Evolutionary conservation across 92 coral and sea anemone genomes (phyloP).

Genomic region (Phenganax subtilis): DNA sequence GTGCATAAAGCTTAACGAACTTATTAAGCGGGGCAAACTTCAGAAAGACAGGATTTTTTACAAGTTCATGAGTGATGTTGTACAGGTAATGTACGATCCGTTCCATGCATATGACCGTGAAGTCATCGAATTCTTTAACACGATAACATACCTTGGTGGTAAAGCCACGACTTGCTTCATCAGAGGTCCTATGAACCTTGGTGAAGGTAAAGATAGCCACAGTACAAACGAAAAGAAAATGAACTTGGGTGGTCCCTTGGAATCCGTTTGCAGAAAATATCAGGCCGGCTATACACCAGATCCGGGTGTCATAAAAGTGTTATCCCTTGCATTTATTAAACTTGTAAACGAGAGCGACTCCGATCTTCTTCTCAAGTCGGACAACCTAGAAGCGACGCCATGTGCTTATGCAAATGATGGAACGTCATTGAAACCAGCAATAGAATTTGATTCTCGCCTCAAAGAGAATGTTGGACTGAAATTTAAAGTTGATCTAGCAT

Average conservation of each 20-base stretch:
- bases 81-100: slow-evolving; percentile 42
- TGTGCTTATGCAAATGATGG: slow-evolving; percentile 43
- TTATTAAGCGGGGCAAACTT: slow-evolving; percentile 44
- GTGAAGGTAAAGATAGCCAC: slow-evolving; percentile 45
- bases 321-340: slow-evolving; percentile 29
- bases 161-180: slow-evolving; percentile 43
- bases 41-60: slow-evolving; percentile 42
- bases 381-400: slow-evolving; percentile 33
- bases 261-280: slow-evolving; percentile 41
- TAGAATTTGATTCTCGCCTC: slow-evolving; percentile 41
- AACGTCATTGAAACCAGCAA: slow-evolving; percentile 46
- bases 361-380: slow-evolving; percentile 36
- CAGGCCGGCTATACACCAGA: slow-evolving; percentile 48
- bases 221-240: slow-evolving; percentile 35
- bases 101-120: slow-evolving; percentile 40
- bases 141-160: slow-evolving; percentile 46
- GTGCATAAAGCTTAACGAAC: slow-evolving; percentile 36
- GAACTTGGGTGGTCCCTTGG: slow-evolving; percentile 47
- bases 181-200: slow-evolving; percentile 52
- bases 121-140: slow-evolving; percentile 41
- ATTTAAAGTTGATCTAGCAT: slow-evolving; percentile 37
- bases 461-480: slow-evolving; percentile 42
- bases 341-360: slow-evolving; percentile 24
- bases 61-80: slow-evolving; percentile 13
- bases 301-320: slow-evolving; percentile 42